These are phyloP conservation scores for Paraescarpia echinospica DNA, from an alignment of 1,140 invertebrate genomes.

Conservation along the genomic window DNA sequence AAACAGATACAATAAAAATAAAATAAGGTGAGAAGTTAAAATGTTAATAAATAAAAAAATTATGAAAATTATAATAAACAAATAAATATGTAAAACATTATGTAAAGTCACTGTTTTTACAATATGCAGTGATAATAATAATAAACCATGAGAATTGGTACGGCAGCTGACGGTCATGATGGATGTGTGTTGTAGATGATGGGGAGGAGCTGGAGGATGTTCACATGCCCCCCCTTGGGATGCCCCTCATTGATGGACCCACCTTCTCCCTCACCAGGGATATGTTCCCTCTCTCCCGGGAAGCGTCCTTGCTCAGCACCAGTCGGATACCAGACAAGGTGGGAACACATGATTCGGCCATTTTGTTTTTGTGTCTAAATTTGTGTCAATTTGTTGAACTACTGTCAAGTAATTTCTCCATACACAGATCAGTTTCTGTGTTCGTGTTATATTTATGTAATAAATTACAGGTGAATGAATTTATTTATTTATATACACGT, in stretches of 20 bases:
- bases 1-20: too few species aligned
- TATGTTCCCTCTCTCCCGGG: background rate
- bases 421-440: background rate
- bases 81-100: too few species aligned
- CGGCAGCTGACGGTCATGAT: background rate
- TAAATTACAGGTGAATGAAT: background rate
- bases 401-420: background rate
- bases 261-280: background rate
- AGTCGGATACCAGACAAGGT: background rate
- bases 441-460: background rate
- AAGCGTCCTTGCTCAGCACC: background rate
- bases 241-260: background rate
- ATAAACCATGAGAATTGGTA: background rate
- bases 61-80: too few species aligned
- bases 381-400: background rate
- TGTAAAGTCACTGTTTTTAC: too few species aligned
- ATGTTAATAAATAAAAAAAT: too few species aligned
- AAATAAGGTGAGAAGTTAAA: too few species aligned
- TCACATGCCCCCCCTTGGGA: background rate
- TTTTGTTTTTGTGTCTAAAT: background rate
- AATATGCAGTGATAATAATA: too few species aligned
- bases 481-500: too few species aligned
- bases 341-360: background rate
- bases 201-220: background rate
- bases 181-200: background rate